Evolutionary conservation across 2,888 invertebrate genomes (phyloP).

Genomic region (Ceriagrion tenellum): DNA sequence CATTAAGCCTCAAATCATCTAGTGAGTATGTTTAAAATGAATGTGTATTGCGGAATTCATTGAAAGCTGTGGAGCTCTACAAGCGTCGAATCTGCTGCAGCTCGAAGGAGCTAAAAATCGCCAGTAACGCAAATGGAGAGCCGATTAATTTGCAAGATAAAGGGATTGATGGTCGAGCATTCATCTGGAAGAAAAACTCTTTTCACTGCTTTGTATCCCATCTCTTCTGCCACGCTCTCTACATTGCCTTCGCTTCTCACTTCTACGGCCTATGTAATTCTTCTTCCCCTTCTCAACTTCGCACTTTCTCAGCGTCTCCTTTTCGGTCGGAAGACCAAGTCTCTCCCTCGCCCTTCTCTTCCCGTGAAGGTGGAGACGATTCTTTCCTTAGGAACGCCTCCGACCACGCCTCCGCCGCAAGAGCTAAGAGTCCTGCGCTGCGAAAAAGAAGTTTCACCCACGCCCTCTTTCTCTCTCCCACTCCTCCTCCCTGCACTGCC

Average conservation of each 20-base stretch:
- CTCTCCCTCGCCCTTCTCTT: background rate
- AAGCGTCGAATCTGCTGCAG: no score
- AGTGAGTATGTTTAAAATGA: no score
- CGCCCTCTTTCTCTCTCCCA: background rate
- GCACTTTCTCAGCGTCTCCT: background rate
- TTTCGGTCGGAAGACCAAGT: slow-evolving; percentile 14
- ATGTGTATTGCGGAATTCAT: no score
- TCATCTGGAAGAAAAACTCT: no score
- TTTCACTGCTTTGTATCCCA: background rate
- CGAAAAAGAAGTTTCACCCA: background rate
- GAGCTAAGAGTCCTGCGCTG: background rate
- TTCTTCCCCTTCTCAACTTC: background rate
- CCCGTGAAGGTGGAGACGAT: background rate
- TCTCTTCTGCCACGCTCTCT: background rate
- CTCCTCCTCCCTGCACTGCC: background rate
- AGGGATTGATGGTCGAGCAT: no score
- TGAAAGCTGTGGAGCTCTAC: no score
- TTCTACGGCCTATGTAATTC: background rate
- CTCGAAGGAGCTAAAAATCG: no score
- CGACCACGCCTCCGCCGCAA: background rate
- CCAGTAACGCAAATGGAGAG: no score
- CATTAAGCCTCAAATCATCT: no score
- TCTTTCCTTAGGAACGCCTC: background rate
- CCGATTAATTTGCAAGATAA: no score
- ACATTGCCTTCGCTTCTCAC: background rate